Conservation (phyloP, 2,797 vertebrate genomes). For the Xenops minutus region DNA sequence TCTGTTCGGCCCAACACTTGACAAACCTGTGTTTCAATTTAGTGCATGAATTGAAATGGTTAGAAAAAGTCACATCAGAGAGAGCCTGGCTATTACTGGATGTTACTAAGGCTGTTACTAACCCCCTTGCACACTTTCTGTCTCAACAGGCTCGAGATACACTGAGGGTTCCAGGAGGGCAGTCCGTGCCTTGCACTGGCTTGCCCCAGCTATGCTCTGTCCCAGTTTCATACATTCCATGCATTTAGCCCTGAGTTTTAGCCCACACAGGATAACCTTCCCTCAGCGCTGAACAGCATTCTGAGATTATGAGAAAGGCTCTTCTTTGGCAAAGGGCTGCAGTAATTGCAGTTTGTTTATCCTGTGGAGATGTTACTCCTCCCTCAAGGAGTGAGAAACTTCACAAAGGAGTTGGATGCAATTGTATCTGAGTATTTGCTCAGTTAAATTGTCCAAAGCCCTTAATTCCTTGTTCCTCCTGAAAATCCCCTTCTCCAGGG, state of each 20-base stretch:
- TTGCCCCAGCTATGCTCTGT: neutral
- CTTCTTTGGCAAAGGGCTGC: neutral
- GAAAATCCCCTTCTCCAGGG: neutral
- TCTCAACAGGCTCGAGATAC: neutral
- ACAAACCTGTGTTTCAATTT: neutral
- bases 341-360: neutral
- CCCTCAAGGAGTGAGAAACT: neutral
- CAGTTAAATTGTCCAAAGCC: neutral
- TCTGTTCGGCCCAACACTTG: neutral
- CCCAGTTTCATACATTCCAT: rapidly evolving
- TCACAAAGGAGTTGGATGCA: neutral
- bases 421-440: neutral
- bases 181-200: rapidly evolving
- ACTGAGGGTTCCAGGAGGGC: neutral
- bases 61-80: neutral
- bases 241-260: neutral
- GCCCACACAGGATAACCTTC: neutral
- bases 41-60: neutral
- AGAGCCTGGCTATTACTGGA: neutral
- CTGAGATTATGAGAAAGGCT: neutral
- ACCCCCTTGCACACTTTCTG: neutral
- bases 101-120: too few species aligned
- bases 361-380: neutral
- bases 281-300: neutral
- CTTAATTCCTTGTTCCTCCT: neutral